Evolutionary conservation across 2,113 vertebrate species (phyloP), one percentile per base, ranked within the genome.

Genomic region (Axis porcinus): DNA sequence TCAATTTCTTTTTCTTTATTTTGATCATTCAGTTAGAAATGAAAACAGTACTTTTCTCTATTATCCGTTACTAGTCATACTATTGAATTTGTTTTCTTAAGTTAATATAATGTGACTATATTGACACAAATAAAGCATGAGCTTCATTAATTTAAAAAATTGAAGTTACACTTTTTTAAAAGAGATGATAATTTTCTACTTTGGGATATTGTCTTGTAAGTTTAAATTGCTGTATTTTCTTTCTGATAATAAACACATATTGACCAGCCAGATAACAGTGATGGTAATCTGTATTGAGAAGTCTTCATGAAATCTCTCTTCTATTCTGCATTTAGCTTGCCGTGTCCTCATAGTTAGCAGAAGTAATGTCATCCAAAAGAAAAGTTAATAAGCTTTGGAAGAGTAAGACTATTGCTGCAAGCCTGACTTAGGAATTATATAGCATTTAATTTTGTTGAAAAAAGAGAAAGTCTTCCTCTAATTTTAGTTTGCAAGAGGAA

Each of bases 401-500:
- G 27, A 91, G 19, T 70, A 70, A 94, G 43, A 86, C 55, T 40
- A 94, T 86, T 54, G 19, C 50, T 74, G 4, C 62, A 84, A 64
- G 52, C 33, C n/a, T 55, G 79, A 52, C 13, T 95, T 85, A 33
- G 1, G 90, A 82, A 90, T 89, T 70, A 79, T 33, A 86, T 14
- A 97, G 57, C 13, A 15, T 78, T 93, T 36, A 74, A n/a, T 81
- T 86, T 74, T 85, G 36, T 3, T 89, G 86, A 91, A 89, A 91
- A 21, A 91, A 17, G 76, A 95, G 50, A 89, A 92, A 97, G 79
- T 10, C 30, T 79, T 36, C 15, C 45, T 89, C 83, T 81, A 74
- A 85, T 94, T 97, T 96, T 50, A 92, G 43, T 89, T 95, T 82
- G 15, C 0, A 86, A 86, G n/a, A 88, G 15, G 57, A 97, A 50